phyloP scores from a whole-genome alignment of 2,888 invertebrate species.

The Tortrix viridana region DNA sequence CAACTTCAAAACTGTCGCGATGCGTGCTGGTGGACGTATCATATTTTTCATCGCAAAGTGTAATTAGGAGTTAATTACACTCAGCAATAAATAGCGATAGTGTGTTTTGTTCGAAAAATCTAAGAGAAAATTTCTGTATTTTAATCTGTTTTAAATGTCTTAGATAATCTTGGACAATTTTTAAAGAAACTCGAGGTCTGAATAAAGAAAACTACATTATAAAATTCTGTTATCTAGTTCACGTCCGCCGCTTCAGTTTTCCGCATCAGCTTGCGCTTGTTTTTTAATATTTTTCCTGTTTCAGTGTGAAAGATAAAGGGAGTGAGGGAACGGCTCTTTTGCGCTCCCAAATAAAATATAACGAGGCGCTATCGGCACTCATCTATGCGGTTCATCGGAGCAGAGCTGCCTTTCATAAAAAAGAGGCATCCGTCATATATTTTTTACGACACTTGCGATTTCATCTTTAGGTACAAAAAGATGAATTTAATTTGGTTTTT shows the following conservation, averaged over 20 bases:
- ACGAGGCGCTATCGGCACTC: conserved; percentile 27
- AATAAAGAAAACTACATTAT: conserved; percentile 4
- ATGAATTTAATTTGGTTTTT: no score
- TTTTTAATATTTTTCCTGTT: conserved; percentile 14
- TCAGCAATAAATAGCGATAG: no score
- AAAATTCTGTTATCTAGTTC: conserved; percentile 7
- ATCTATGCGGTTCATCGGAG: conserved; percentile 42
- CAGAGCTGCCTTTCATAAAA: background rate
- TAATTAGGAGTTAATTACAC: no score
- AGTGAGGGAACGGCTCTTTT: conserved; percentile 8
- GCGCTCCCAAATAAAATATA: conserved; percentile 29
- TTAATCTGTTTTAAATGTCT: background rate
- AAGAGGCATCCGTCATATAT: no score
- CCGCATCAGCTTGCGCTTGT: background rate
- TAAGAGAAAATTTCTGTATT: no score
- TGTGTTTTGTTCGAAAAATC: no score
- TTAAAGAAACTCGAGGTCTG: background rate
- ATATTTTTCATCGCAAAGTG: no score
- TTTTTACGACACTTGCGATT: no score
- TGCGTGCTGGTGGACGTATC: no score
- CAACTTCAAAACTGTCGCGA: no score
- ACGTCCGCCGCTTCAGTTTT: background rate
- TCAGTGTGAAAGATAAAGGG: conserved; percentile 16
- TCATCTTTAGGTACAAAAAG: no score
- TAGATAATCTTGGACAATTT: background rate